A percentile compares a stretch with the other conserved stretches of the same genome.
Conservation (phyloP, 1,140 invertebrate genomes). For the Dufourea novaeangliae region DNA sequence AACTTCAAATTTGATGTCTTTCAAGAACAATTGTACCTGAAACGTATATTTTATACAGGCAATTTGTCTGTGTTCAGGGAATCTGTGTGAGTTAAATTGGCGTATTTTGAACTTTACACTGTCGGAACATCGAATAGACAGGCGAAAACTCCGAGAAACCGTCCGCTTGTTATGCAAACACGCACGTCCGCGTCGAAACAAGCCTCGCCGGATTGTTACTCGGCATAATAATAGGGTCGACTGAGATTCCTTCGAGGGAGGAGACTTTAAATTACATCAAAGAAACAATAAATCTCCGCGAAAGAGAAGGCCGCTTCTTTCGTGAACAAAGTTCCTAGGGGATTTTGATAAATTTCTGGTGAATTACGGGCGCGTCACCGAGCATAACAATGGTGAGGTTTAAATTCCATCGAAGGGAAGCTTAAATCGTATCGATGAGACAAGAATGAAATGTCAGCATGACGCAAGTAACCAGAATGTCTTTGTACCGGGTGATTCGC, state of each 20-base stretch:
- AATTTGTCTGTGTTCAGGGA: too few species aligned
- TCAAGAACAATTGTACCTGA: too few species aligned
- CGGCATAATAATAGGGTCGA: not conserved
- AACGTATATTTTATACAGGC: too few species aligned
- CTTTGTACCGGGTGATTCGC: not conserved
- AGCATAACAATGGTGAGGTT: not conserved
- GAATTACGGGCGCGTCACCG: not conserved
- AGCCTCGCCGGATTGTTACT: not conserved
- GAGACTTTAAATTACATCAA: not conserved
- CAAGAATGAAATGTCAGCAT: not conserved
- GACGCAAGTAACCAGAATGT: not conserved
- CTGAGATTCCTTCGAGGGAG: not conserved
- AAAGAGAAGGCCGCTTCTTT: not conserved
- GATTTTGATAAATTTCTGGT: not conserved
- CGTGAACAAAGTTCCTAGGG: not conserved
- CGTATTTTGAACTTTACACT: too few species aligned
- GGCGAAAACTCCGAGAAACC: not conserved
- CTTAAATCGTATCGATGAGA: not conserved
- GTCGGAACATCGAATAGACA: not conserved
- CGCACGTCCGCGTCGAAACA: not conserved
- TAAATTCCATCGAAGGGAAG: not conserved
- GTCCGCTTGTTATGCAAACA: conserved; percentile 4
- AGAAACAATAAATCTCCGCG: not conserved
- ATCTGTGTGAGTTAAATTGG: too few species aligned
- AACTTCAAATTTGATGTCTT: too few species aligned